phyloP scores from a whole-genome alignment of 2,113 vertebrate species.

The Coryphaenoides rupestris region DNA sequence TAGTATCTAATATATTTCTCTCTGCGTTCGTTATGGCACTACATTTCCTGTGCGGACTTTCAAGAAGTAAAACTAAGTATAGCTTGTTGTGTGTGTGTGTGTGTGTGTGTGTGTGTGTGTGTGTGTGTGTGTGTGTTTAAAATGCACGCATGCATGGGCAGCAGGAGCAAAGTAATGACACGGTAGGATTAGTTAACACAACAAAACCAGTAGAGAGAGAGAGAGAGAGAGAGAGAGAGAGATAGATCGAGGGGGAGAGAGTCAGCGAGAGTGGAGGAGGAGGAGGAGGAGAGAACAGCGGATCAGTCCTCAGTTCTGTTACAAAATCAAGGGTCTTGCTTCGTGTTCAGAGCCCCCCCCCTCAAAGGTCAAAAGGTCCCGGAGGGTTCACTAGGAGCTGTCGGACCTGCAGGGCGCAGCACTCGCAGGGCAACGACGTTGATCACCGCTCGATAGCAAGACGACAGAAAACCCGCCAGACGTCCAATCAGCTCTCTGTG shows the following conservation, averaged over 20 bases:
- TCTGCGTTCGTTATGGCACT: constrained; percentile 59
- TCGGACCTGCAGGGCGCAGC: no score
- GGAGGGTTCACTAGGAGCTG: no score
- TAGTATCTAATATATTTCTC: constrained; percentile 41
- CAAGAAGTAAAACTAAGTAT: constrained; percentile 38
- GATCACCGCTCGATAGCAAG: constrained; percentile 29
- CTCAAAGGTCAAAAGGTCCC: no score
- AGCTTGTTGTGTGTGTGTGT: constrained; percentile 21
- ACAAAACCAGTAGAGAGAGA: constrained; percentile 49
- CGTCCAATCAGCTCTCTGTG: constrained; percentile 34
- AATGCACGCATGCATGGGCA: no score
- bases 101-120: constrained; percentile 10
- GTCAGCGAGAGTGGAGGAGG: constrained; percentile 28
- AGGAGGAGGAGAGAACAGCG: constrained; percentile 2
- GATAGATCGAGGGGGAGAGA: constrained; percentile 37
- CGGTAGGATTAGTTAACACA: no score
- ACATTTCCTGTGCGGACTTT: constrained; percentile 55
- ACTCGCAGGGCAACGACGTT: constrained; percentile 6
- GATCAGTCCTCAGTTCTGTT: no score
- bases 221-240: constrained; percentile 25
- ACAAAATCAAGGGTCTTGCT: no score
- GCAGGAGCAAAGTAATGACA: no score
- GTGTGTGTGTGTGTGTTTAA: constrained; percentile 32
- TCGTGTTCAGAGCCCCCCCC: no score
- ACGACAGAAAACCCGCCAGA: constrained; percentile 9